Evolutionary conservation across 2,113 vertebrate species (phyloP).

Genomic region (Megaceryle maxima): DNA sequence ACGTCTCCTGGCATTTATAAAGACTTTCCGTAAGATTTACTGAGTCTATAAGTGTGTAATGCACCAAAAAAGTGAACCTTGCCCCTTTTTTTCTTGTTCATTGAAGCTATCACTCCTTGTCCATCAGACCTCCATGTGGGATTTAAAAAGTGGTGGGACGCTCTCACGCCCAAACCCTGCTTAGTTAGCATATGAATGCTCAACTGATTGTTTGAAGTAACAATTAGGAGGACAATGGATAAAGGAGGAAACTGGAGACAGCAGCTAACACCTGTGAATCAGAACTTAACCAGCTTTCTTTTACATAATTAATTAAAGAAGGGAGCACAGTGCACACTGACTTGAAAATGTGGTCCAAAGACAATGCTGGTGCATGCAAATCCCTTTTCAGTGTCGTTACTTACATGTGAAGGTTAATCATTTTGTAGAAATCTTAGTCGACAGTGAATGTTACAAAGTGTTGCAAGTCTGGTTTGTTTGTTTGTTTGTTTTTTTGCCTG

Average conservation of each 20-base stretch:
- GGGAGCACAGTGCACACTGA: conserved; percentile 29
- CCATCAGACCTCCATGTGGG: conserved; percentile 50
- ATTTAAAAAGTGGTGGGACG: conserved; percentile 50
- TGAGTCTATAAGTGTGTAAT: conserved; percentile 45
- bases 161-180: conserved; percentile 49
- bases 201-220: conserved; percentile 60
- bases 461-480: not conserved
- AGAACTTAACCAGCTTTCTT: conserved; percentile 54
- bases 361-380: not conserved
- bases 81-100: conserved; percentile 54
- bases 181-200: conserved; percentile 69
- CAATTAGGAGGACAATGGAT: conserved; percentile 62
- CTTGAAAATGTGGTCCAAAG: not conserved
- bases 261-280: conserved; percentile 66
- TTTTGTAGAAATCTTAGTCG: not conserved
- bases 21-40: conserved; percentile 27
- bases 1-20: not conserved
- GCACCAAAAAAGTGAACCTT: conserved; percentile 50
- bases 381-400: not conserved
- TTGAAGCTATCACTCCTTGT: conserved; percentile 62
- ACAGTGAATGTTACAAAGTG: not conserved
- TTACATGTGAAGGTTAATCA: not conserved
- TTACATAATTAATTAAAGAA: conserved; percentile 66
- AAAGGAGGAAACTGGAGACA: conserved; percentile 52
- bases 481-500: not conserved